Base-by-base conservation (phyloP, 2,888 invertebrate genomes). In the Sussaba pulchella region DNA sequence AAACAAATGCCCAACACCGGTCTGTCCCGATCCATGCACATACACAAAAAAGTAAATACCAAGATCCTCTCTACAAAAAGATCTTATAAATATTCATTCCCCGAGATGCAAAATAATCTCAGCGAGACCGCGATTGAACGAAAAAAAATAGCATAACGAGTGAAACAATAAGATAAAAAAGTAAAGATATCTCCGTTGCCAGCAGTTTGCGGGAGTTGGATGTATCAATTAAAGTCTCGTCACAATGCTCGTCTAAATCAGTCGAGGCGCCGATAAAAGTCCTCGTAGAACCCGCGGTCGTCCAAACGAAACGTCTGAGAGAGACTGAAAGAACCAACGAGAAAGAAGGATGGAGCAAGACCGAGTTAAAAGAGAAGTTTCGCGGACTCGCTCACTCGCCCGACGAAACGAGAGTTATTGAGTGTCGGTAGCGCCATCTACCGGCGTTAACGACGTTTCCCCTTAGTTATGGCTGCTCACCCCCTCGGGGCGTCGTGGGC, bases 391-490 rank as follows among this genome's bases (percentile, higher is more conserved):
- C 57, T 70, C 77, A 63, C 73, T 73, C 41, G 70, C 81, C 54
- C 57, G 36, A 45, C 64, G 64, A 70, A 39, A 52, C 43, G 54
- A 75, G 81, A 81, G 82, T 82, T 82, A 78, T 81, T 78, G 83
- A 87, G 87, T 87, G 85, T 81, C 78, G 64, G 87, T 87, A 89
- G 87, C 89, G 92, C 91, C 91, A 92, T 92, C 92, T 92, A 90
- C 87, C 90, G 90, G 89, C 85, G 84, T 88, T 86, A 88, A 89
- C 87, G 86, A 88, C 84, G 86, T 86, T 88, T 85, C 85, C 84
- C 80, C 87, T 90, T 91, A 92, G 89, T 91, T 91, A 92, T 92
- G 92, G 92, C 92, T 90, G 92, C 91, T 89, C 87, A 85, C 86
- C 87, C 88, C 85, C 76, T 83, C 81, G 83, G 79, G 83, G 73